Base-by-base conservation (phyloP, 2,797 vertebrate species). In the Rhinatrema bivittatum region DNA sequence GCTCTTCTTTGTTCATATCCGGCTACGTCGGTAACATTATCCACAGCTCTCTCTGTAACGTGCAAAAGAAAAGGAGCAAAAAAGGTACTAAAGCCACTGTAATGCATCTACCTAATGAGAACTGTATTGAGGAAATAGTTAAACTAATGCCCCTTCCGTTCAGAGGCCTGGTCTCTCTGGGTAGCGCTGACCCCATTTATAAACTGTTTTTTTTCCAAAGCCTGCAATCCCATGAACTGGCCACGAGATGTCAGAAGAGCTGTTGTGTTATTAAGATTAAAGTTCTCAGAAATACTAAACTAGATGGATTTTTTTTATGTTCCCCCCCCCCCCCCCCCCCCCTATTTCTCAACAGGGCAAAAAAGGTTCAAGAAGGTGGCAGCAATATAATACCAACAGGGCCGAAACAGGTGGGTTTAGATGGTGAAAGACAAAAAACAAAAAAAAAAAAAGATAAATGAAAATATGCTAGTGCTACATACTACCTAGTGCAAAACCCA, bases 161-260 rank as follows among this genome's bases (percentile, higher is more conserved):
- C 36, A 30, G 43, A 34, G 65, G 60, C 46, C 39, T 58, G 15
- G 45, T 48, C 45, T 65, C 76, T 58, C 46, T 63, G 65, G 74
- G 69, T 61, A 6, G 52, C 32, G 19, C 49, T 72, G 79, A 84
- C 80, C 76, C 74, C 64, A 58, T 79, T 75, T 73, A 81, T 66
- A 42, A 41, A 72, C 72, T 40, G 55, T 42, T 52, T 60, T 38
- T 33, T 33, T 21, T 32, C 25, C 32, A 9, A 49, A 39, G 30
- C 26, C 15, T 77, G 80, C 70, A 67, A 16, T 81, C 68, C 60
- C 50, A 23, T 25, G 8, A 10, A 34, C 9, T 35, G 14, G 36
- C 87, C 92, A 82, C 80, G 61, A 89, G 91, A 86, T 85, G 90
- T 83, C 90, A 90, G 66, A 53, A 68, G 77, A 44, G 75, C 59